Percentiles rank a stretch among this genome's conserved stretches.
Evolutionary conservation across 2,113 vertebrate species (phyloP).

Genomic region (Camelus dromedarius): DNA sequence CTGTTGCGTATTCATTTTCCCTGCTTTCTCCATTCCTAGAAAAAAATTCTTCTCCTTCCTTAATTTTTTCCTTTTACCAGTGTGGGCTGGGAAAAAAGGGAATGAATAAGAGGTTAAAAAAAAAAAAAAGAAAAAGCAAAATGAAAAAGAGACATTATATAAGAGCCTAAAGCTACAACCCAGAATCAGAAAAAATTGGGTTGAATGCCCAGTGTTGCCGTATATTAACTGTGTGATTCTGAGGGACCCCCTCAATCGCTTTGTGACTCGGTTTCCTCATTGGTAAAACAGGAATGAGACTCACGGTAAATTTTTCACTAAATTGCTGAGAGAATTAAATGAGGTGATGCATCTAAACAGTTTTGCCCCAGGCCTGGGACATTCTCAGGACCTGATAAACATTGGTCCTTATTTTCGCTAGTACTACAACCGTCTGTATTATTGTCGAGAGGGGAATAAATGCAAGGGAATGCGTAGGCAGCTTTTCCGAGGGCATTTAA

Average conservation of each 20-base stretch:
- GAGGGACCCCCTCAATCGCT: background rate
- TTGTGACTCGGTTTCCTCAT: background rate
- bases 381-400: background rate
- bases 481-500: background rate
- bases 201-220: background rate
- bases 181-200: background rate
- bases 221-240: background rate
- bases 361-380: background rate
- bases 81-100: background rate
- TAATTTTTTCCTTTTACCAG: background rate
- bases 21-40: background rate
- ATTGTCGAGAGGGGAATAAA: background rate
- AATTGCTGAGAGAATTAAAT: background rate
- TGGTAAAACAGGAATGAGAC: background rate
- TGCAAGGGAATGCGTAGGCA: background rate
- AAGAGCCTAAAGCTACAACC: background rate
- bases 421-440: background rate
- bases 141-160: background rate
- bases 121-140: background rate
- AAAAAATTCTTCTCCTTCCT: background rate
- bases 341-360: constrained; percentile 2
- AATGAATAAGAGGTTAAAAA: background rate
- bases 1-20: background rate
- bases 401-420: background rate
- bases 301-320: background rate